Base-by-base conservation (phyloP, 2,113 vertebrate genomes). In the Cairina moschata region DNA sequence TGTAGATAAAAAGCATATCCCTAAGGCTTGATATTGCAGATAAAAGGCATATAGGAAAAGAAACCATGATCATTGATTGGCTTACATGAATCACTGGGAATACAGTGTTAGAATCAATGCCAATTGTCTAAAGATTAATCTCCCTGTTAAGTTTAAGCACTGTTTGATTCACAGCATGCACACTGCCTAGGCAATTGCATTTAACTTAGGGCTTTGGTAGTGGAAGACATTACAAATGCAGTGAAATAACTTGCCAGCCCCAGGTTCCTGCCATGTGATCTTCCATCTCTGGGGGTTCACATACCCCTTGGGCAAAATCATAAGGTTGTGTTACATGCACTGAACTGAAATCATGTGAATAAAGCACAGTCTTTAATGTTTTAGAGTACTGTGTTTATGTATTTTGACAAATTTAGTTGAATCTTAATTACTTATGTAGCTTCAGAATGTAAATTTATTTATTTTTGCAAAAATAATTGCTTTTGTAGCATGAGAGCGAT, bases 381-480 rank as follows among this genome's bases (percentile, higher is more conserved):
- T 32, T 28, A n/a, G 46, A 58, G n/a, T 65, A 34, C 21, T 83
- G 17, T 71, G 44, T 65, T 87, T 80, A 72, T 31, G 1, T 72
- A 56, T 81, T 88, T 91, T 74, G 55, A 85, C 38, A 91, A 86
- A 81, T 81, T n/a, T 52, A 54, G 17, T 80, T 72, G 23, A 71
- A 25, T 71, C 17, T 94, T 72, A 87, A 83, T 88, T 86, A 77
- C 83, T 96, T 93, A 32, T 90, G 42, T 67, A 71, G 17, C 21
- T 90, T 32, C 72, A 67, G 65, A 90, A 75, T 77, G 46, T 40
- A 21, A 92, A 83, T 31, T 18, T 26, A 56, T 79, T 79, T 0
- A 0, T 14, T 91, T 92, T 73, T 63, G 55, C 66, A 86, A 63
- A 91, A 94, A 73, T 67, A 83, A 80, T 81, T 92, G 36, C 18